Base-by-base conservation (phyloP, 2,888 invertebrate genomes). In the Lagria hirta region DNA sequence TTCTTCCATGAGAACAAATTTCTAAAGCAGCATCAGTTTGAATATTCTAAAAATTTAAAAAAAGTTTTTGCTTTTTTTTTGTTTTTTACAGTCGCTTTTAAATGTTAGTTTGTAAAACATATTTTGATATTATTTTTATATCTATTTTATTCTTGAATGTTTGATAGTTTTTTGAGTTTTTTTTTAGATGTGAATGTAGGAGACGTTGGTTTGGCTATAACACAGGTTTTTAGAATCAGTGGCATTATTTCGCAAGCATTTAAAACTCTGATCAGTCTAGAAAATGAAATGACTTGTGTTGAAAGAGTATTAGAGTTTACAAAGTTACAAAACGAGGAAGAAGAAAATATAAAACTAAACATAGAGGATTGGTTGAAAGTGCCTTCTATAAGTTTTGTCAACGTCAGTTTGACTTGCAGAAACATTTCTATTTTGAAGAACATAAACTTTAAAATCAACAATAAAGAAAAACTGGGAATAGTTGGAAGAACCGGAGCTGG, bases 401-500 rank as follows among this genome's bases (percentile, higher is more conserved):
- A 81, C 51, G 78, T 90, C 27, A 81, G 69, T 42, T 71, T 95
- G 45, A 79, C 80, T 51, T 95, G 95, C 69, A 71, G 80, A 37
- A 78, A 81, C 3, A 74, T 76, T 0, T 82, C 82, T 17, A 88
- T 93, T 6, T 73, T 95, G 14, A 85, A 80, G 48, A 78, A 82
- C 46, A 70, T 90, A 1, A 79, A 75, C 44, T 77, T 90, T 37
- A 65, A 71, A 1, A 80, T 89, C 32, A 75, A 83, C 57, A 75
- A 82, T 11, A 80, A 79, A 45, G 79, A 80, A 73, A 84, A 83
- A 74, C 75, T 88, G 20, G 88, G 88, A 2, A 81, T 89, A 4
- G 84, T 88, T 2, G 89, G 90, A 1, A 72, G 90, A 58, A 90
- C 90, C 0, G 90, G 90, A 0, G 88, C 89, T 1, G 90, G 89